A percentile compares a stretch with the other conserved stretches of the same genome.
Evolutionary conservation across 2,888 invertebrate species (phyloP).

Genomic region (Heptascelio sp.): DNA sequence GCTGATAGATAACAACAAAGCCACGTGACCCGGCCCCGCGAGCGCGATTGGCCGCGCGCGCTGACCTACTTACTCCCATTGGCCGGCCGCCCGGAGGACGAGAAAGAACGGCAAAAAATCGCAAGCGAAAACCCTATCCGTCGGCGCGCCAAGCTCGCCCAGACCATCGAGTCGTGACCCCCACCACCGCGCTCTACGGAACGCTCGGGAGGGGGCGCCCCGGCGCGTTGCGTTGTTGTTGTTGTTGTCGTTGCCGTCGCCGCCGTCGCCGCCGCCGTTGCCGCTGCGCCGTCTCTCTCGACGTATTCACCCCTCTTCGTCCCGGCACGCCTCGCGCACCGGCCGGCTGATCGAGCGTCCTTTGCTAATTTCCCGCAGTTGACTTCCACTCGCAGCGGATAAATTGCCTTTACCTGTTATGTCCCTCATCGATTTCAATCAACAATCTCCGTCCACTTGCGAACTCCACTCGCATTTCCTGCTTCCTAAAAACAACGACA

Average conservation of each 20-base stretch:
- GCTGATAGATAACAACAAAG: conserved; percentile 91
- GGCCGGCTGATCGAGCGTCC: conserved; percentile 56
- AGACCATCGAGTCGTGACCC: conserved; percentile 39
- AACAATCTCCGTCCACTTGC: too few relatives aligned
- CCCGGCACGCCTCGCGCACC: conserved; percentile 20
- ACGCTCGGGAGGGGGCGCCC: not conserved
- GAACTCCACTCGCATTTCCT: too few relatives aligned
- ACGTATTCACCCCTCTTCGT: conserved; percentile 2
- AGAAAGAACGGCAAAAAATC: conserved; percentile 57
- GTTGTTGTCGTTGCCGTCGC: conserved; percentile 11
- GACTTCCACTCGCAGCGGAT: too few relatives aligned
- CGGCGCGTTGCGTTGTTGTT: conserved; percentile 31
- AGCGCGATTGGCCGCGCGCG: conserved; percentile 84
- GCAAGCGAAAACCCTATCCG: conserved; percentile 50
- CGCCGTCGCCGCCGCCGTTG: not conserved
- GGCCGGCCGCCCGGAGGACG: conserved; percentile 76
- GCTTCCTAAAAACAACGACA: too few relatives aligned
- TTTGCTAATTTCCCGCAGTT: too few relatives aligned
- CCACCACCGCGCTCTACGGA: too few relatives aligned
- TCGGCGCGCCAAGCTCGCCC: conserved; percentile 22
- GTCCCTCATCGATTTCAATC: too few relatives aligned
- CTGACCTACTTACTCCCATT: conserved; percentile 87
- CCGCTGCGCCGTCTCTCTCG: conserved; percentile 22
- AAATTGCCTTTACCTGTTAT: too few relatives aligned
- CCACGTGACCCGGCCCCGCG: conserved; percentile 86